Evolutionary conservation across 1,140 invertebrate genomes (phyloP), one percentile per base, ranked within the genome.

Genomic region (Pinna nobilis): DNA sequence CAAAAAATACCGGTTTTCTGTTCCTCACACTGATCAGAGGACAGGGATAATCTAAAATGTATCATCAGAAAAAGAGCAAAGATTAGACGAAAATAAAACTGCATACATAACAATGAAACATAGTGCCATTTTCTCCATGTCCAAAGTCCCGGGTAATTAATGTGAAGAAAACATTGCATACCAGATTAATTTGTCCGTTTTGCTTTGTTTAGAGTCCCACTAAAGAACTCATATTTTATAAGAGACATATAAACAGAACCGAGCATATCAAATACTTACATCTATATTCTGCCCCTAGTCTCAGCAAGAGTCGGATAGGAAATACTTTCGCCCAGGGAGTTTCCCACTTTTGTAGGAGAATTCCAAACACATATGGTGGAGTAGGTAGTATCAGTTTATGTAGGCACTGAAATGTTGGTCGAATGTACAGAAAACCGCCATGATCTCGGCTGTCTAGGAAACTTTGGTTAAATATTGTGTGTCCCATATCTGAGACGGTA

Each of bases 281-380:
- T 75, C 94, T 92, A 89, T 94, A 95, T 88, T 96, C 94, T 2
- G 95, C 94, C 6, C 95, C 96, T 28, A 97, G 88, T 61, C 95
- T 91, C 47, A 97, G 87, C 70, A 96, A 91, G 15, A 96, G 88
- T 20, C 94, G 90, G 11, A 96, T 88, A 18, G 94, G 94, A 84
- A 97, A 95, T 32, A 96, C 91, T 90, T 94, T 94, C 1, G 94
- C 95, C 95, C 95, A 96, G 1, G 94, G 94, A 25, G 93, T 93
- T 90, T 96, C 95, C 92, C 94, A 95, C 90, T 93, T 93, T 82
- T 96, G 95, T 49, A 97, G 92, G 35, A 97, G 91, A 72, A 97
- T 91, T 1, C 92, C 95, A 77, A 97, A 92, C 23, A 97, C 86
- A 86, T 93, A 96, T 0, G 95, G 95, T 63, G 93, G 91, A 20